phyloP scores from a whole-genome alignment of 1,140 invertebrate species.

The Archivesica marissinica region DNA sequence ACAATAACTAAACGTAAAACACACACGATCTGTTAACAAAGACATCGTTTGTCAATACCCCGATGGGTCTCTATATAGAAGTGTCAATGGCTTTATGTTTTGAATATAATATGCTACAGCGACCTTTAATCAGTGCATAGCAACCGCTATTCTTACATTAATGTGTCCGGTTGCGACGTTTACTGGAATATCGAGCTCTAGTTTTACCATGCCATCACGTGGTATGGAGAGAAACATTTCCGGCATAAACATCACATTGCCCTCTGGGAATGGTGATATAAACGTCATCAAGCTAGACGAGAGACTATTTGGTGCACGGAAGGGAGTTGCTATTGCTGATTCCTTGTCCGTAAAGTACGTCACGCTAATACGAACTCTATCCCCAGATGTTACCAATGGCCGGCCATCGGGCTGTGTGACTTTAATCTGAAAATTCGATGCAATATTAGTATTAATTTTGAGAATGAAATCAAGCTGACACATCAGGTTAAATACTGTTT shows the following conservation, averaged over 20 bases:
- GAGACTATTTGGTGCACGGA: constrained; percentile 25
- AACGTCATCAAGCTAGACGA: constrained; percentile 49
- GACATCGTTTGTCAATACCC: too few relatives aligned
- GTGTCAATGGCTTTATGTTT: too few relatives aligned
- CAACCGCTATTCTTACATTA: constrained; percentile 17
- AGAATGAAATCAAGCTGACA: too few relatives aligned
- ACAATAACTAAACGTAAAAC: too few relatives aligned
- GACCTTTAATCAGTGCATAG: too few relatives aligned
- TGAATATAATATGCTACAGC: too few relatives aligned
- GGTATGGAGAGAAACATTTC: constrained; percentile 33
- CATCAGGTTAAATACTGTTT: too few relatives aligned
- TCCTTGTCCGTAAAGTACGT: constrained; percentile 48
- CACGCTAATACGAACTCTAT: constrained; percentile 18
- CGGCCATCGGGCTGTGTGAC: constrained; percentile 49
- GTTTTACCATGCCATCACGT: constrained; percentile 36
- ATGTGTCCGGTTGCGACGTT: constrained; percentile 50
- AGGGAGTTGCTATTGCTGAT: neutral
- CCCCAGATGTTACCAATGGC: constrained; percentile 4
- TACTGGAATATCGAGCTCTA: constrained; percentile 39
- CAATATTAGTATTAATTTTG: neutral
- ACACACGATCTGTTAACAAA: too few relatives aligned
- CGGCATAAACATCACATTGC: constrained; percentile 51
- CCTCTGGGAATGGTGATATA: constrained; percentile 39
- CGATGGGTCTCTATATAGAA: too few relatives aligned
- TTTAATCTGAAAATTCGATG: constrained; percentile 23